Conservation (phyloP, 2,113 vertebrate species). For the cattle (Bos taurus) region ARS-UCD2.0 NC_037343.1:18390501-18391000, state of each 20-base stretch:
- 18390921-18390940: neutral
- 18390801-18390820: neutral
- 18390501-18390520: neutral
- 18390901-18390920: neutral
- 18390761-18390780: neutral
- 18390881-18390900: neutral
- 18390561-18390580: neutral
- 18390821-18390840: neutral
- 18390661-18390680: accelerated
- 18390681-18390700: neutral
- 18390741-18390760: neutral
- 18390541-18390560: neutral
- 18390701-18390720: neutral
- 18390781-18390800: neutral
- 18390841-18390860: neutral
- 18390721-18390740: neutral
- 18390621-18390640: neutral
- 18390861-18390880: neutral
- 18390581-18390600: neutral
- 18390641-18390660: neutral
- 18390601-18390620: neutral
- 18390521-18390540: neutral
- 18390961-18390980: neutral
- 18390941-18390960: neutral
- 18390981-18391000: neutral